Conservation (phyloP, 2,888 invertebrate genomes). For the Hirtodrosophila cameraria region DNA sequence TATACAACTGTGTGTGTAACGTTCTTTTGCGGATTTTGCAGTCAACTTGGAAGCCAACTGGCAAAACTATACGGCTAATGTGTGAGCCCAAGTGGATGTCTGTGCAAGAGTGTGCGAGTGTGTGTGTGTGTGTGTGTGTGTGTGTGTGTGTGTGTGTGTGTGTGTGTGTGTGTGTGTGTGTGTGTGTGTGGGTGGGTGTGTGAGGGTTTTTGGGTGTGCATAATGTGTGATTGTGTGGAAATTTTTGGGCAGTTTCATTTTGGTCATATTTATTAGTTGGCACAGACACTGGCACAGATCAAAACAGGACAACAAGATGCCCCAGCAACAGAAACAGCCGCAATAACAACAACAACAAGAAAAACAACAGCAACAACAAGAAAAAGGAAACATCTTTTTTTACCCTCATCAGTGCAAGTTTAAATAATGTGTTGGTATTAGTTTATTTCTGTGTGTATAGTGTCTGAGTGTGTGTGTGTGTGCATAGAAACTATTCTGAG, state of each 20-base stretch:
- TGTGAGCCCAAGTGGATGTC: constrained; percentile 53
- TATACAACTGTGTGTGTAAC: constrained; percentile 38
- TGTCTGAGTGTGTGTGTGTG: constrained; percentile 8
- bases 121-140: constrained; percentile 29
- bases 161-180: constrained; percentile 71
- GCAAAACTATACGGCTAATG: constrained; percentile 76
- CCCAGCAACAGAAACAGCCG: constrained; percentile 27
- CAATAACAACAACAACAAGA: constrained; percentile 14
- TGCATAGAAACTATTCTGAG: constrained; percentile 59
- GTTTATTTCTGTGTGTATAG: constrained; percentile 11
- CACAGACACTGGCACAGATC: constrained; percentile 67
- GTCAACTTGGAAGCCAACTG: constrained; percentile 79
- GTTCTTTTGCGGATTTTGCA: constrained; percentile 81
- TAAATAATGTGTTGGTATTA: constrained; percentile 65
- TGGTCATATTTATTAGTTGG: constrained; percentile 83
- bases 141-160: too few relatives aligned
- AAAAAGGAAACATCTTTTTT: constrained; percentile 71
- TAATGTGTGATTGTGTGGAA: constrained; percentile 77
- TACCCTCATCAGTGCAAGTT: constrained; percentile 76
- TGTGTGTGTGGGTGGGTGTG: constrained; percentile 28
- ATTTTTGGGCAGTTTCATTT: constrained; percentile 82
- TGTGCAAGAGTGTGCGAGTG: constrained; percentile 29
- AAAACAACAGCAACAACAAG: constrained; percentile 20
- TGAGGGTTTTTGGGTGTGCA: constrained; percentile 39
- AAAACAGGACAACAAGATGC: constrained; percentile 75